Percentiles rank a stretch among this genome's conserved stretches.
Evolutionary conservation across 2,888 invertebrate species (phyloP).

Genomic region (Augochlorella aurata): DNA sequence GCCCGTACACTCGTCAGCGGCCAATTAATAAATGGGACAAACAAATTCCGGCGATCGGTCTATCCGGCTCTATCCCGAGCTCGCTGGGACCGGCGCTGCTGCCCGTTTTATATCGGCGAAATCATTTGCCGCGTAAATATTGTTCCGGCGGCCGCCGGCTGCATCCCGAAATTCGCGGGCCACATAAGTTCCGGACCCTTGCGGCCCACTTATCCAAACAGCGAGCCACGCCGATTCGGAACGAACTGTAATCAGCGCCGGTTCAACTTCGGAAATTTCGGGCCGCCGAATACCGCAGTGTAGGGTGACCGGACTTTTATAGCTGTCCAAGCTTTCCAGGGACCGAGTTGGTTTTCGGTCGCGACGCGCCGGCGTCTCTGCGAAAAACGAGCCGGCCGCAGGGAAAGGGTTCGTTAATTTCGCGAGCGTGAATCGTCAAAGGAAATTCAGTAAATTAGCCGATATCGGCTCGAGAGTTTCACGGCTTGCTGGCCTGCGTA

Average conservation of each 20-base stretch:
- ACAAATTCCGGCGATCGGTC: constrained; percentile 14
- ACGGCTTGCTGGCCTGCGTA: background rate
- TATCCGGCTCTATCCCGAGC: background rate
- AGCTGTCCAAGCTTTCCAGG: background rate
- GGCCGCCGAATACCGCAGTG: constrained; percentile 17
- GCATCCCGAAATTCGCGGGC: constrained; percentile 5
- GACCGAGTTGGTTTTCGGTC: constrained; percentile 12
- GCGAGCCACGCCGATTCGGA: constrained; percentile 6
- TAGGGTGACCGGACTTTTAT: constrained; percentile 13
- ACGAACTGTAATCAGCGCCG: constrained; percentile 38
- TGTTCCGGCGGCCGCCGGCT: background rate
- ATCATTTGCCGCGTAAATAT: background rate
- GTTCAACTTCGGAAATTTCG: constrained; percentile 40
- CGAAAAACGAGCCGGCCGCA: background rate
- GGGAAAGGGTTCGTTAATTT: constrained; percentile 54
- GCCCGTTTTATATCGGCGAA: background rate
- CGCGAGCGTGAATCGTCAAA: constrained; percentile 50
- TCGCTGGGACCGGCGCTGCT: background rate
- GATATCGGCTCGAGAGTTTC: constrained; percentile 56
- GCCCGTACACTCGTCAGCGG: background rate
- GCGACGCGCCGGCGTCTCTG: constrained; percentile 14
- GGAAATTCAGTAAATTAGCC: constrained; percentile 60
- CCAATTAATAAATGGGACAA: constrained; percentile 22
- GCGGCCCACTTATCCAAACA: constrained; percentile 41
- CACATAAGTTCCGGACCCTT: constrained; percentile 9